Evolutionary conservation across 2,797 vertebrate species (phyloP), one percentile per base, ranked within the genome.

Genomic region (Characodon lateralis): DNA sequence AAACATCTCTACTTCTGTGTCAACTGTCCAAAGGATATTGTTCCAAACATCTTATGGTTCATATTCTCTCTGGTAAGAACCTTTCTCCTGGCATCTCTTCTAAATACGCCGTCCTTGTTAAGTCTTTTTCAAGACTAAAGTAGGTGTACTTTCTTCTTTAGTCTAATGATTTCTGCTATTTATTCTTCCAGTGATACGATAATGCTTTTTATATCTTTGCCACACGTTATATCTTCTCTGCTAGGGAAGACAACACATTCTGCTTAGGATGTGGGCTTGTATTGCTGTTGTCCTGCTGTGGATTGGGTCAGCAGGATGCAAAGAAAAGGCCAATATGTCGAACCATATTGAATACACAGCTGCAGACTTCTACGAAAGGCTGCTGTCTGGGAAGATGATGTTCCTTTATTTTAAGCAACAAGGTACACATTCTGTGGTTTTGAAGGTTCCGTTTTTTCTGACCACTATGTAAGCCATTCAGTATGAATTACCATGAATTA

Each of bases 391-490:
- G 78, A 97, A 95, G 89, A 95, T 95, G 5, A 94, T 96, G 65
- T 95, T 98, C 69, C 87, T 97, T 82, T 97, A 97, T 89, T 98
- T 98, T 87, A 93, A 94, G 79, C 93, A 89, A 76, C 82, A 92
- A 80, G 95, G 97, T 97, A n/a, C n/a, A n/a, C 43, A 7, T 46
- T 46, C 43, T 46, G 43, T 46, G 43, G 43, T 46, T 46, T 3
- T 35, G 35, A 35, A 35, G 35, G 35, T 35, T 3, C 35, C 35
- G 35, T 35, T 35, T 4, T 4, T 35, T 35, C 35, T 46, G 43
- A 46, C 6, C 43, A 46, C 43, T 46, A 46, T 46, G 10, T 7
- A 46, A 46, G 10, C 43, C 6, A 46, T 46, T 10, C 10, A 10
- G 43, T 46, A 46, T 46, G 16, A 53, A 53, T 53, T 18, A 20